These are phyloP conservation scores for Hepsetus odoe DNA, from an alignment of 2,113 vertebrate species.

Conservation along the genomic window DNA sequence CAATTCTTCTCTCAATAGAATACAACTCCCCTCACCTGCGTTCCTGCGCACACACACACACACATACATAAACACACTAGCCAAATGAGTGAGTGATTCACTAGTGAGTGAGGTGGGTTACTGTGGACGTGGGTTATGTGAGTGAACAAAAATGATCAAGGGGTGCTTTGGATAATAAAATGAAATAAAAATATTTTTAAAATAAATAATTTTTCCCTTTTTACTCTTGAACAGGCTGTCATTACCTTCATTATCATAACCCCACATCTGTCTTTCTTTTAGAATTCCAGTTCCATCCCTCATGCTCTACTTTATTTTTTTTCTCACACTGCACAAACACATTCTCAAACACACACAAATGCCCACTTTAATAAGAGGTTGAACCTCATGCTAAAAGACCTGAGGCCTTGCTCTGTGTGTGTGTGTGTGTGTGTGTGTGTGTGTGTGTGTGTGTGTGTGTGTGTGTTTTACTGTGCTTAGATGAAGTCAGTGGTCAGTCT, in stretches of 20 bases:
- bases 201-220: conserved; percentile 32
- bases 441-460: conserved; percentile 3
- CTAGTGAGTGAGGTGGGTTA: background rate
- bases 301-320: background rate
- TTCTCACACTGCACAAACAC: background rate
- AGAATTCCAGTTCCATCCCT: conserved; percentile 2
- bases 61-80: background rate
- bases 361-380: conserved; percentile 39
- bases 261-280: conserved; percentile 22
- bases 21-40: conserved; percentile 52
- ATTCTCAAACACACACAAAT: conserved; percentile 24
- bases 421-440: background rate
- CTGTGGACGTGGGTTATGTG: background rate
- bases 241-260: conserved; percentile 26
- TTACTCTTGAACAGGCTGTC: conserved; percentile 26
- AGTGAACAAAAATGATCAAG: background rate
- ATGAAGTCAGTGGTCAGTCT: conserved; percentile 27
- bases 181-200: background rate
- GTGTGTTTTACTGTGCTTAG: background rate
- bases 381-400: conserved; percentile 27
- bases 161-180: background rate
- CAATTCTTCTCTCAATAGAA: conserved; percentile 23
- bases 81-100: conserved; percentile 6
- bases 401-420: conserved; percentile 10
- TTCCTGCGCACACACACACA: conserved; percentile 16